Conservation (phyloP, 2,888 invertebrate species). For the Prostheceraeus crozeri region DNA sequence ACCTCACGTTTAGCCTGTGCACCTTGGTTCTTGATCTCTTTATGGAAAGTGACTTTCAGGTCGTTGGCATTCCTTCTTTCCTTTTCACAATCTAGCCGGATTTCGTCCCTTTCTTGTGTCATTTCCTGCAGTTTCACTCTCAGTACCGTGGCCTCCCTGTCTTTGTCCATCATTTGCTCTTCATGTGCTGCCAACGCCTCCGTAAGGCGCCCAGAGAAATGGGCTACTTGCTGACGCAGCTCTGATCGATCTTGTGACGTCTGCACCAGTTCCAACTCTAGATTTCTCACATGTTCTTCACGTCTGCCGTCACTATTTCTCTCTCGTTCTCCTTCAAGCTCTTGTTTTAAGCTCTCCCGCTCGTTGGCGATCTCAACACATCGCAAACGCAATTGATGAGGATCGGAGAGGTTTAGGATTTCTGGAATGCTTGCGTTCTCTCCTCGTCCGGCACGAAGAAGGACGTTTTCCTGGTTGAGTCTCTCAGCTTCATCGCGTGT, state of each 20-base stretch:
- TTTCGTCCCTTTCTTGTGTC: background rate
- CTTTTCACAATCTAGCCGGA: background rate
- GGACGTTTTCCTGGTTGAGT: too few relatives aligned
- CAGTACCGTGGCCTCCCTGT: background rate
- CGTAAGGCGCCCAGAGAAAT: background rate
- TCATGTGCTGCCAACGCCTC: background rate
- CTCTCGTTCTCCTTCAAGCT: too few relatives aligned
- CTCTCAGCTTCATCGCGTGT: too few relatives aligned
- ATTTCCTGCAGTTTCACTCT: background rate
- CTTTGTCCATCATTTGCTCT: background rate
- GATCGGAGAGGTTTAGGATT: too few relatives aligned
- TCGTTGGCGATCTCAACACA: too few relatives aligned
- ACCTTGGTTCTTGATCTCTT: conserved; percentile 13
- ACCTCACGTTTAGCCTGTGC: background rate
- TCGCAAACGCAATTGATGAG: too few relatives aligned
- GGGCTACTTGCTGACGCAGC: background rate
- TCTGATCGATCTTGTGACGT: background rate
- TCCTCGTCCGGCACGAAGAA: too few relatives aligned
- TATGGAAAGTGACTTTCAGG: conserved; percentile 10
- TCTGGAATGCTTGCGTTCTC: too few relatives aligned
- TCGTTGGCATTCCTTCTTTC: background rate
- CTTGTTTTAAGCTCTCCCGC: too few relatives aligned
- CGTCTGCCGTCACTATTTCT: too few relatives aligned
- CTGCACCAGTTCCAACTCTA: background rate
- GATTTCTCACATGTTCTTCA: background rate